Base-by-base conservation (phyloP, 2,113 vertebrate genomes). In the Hucho hucho region DNA sequence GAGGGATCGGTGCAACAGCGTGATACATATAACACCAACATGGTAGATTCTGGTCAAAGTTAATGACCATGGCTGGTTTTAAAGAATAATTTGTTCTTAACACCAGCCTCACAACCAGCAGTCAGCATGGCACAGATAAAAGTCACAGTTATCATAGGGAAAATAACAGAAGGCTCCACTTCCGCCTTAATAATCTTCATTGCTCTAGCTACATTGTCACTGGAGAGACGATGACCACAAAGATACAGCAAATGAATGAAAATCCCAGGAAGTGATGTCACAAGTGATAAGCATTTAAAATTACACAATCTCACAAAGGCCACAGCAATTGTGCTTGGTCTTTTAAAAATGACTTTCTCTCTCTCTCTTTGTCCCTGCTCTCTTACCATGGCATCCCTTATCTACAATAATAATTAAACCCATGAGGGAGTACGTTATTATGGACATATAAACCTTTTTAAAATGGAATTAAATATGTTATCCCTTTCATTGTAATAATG, bases 391-490 rank as follows among this genome's bases (percentile, higher is more conserved):
- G 75, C 64, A 20, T 65, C 67, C 76, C 89, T 90, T 92, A 92
- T 91, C 89, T 84, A 37, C 75, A 64, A 72, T 86, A 79, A 87
- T 92, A 89, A 92, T 89, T 90, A 89, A 92, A 89, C 87, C 87
- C 89, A 89, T 85, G 4, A 88, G 89, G 88, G 85, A 89, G 81
- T 86, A 83, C 85, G 90, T 91, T 90, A 89, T 89, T 88, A 91
- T 87, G 88, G 89, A 88, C 89, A 89, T 85, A 89, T 91, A 87
- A 89, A 90, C 85, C 89, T 89, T 85, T 92, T 91, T 89, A 91
- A 90, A 90, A 89, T 85, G 87, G 88, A 92, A 91, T 92, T 90
- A 92, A 92, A 91, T 87, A 92, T 92, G 79, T 74, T 90, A 92
- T 92, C 90, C 3, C 67, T 74, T n/a, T 2, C 78, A 64, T 69